Base-by-base conservation (phyloP, 2,113 vertebrate species). In the Podiceps cristatus region DNA sequence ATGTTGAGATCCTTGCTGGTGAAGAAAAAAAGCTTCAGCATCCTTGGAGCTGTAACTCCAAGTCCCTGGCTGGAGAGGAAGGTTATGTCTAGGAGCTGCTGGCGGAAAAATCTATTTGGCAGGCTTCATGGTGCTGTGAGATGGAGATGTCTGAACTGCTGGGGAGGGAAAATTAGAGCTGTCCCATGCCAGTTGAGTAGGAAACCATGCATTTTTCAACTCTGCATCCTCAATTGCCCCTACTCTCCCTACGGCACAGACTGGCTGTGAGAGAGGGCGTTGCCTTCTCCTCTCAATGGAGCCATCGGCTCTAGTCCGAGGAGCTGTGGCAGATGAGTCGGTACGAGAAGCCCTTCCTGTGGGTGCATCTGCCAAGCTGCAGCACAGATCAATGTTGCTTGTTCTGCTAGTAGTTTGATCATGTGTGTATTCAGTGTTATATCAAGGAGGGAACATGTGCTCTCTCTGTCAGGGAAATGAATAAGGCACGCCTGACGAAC, bases 251-350 rank as follows among this genome's bases (percentile, higher is more conserved):
- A 0, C 17, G 77, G 83, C 67, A n/a, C 59, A n/a, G 83, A 7
- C 42, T 44, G 55, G 18, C 16, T 3, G 1, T 22, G 77, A 27
- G 76, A 20, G 52, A 27, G 58, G 69, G 68, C 0, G 0, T 37
- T 63, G 24, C 49, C 56, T 7, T 58, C 28, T 35, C 25, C 37
- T 74, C 59, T 72, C 2, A 3, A 13, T 2, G 33, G 62, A 89
- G 68, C 66, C 24, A 1, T 37, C 47, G 0, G 4, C 59, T 53
- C 45, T 27, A 9, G 28, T 47, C 62, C 1, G 4, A 76, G 81
- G 53, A 66, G 72, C 59, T 1, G 29, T 3, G 10, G 40, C 76
- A 45, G 55, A 11, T 55, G 86, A 52, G 73, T 35, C 0, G 6
- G 49, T 27, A 2, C 49, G 62, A 90, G 71, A 9, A 87, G 44